Evolutionary conservation across 2,888 invertebrate species (phyloP), one percentile per base, ranked within the genome.

Genomic region (Agriopis aurantiaria): DNA sequence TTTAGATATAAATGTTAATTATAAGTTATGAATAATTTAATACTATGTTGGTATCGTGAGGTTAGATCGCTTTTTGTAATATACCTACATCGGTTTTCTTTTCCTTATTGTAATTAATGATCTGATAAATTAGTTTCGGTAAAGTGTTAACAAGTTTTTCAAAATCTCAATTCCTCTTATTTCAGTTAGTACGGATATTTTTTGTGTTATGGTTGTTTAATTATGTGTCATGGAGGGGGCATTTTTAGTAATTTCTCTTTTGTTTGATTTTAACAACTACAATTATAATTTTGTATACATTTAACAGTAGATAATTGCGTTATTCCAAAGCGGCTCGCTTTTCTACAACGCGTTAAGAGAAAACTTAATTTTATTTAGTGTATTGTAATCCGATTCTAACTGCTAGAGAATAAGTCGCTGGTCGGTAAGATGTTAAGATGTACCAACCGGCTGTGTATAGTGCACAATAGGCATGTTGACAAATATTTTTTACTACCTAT

Each of bases 11-110:
- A 52, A n/a, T 17, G 43, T 70, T 68, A 55, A 68, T 48, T 65
- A 52, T 73, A 74, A 45, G 52, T 65, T 66, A 66, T 64, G 61
- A 72, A 70, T 58, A 72, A 65, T 33, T 33, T 33, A 45, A 14
- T 14, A 33, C 63, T 65, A 60, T 67, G 67, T 70, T 74, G 56
- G 52, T 61, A 65, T 73, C 75, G 73, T 76, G 76, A 72, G 75
- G 74, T 77, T 73, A 72, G 73, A 70, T 62, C 45, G 60, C 48
- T 57, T 63, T 10, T 51, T 58, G 45, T 58, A 43, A 55, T 43
- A 23, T 11, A n/a, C n/a, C n/a, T n/a, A 45, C 10, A 49, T 17
- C 23, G 46, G 11, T 55, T 58, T 52, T 58, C 11, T 12, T 52
- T 55, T 59, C 53, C 11, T 59, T 12, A 46, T 33, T 63, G 48